Evolutionary conservation across 92 coral and sea anemone genomes (phyloP), one percentile per base, ranked within the genome.

Genomic region (Umimayanthus kanabou): DNA sequence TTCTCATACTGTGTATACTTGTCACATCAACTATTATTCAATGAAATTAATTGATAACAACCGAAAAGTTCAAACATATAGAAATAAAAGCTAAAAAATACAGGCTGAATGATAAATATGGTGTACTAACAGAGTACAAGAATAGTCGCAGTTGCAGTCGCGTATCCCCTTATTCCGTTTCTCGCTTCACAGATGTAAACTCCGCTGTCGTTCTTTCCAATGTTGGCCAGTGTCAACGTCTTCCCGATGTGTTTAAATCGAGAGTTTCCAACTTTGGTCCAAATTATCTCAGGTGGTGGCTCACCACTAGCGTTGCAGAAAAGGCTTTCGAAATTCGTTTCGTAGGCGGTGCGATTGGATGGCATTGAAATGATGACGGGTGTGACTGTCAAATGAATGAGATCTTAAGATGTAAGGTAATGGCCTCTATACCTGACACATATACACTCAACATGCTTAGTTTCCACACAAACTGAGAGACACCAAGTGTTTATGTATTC

Each of bases 271-370:
- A 70, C 45, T 83, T 43, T 70, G 10, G 37, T 83, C 87, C 87
- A 83, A 22, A 37, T 45, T 16, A 67, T 70, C 9, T 0, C 7
- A 47, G 87, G 87, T 8, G 43, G 14, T 2, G 87, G 87, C 5
- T n/a, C 58, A 71, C 87, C 87, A 29, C 87, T 83, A 18, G 87
- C 78, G 50, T 83, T 83, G 66, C 87, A 83, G 87, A 83, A 83
- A 30, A 83, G 42, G 23, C 42, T 69, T 6, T 69, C 22, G 15
- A 1, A 65, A 28, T 9, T 45, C 25, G 39, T 22, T 43, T 83
- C 79, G 9, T 18, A 58, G 29, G 61, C 43, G 65, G 69, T 83
- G 42, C 67, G 78, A 39, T 69, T 83, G 40, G 77, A 45, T 69
- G 87, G 33, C 78, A 69, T 40, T 26, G 26, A 70, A 50, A 28